Evolutionary conservation across 2,888 invertebrate species (phyloP), one percentile per base, ranked within the genome.

Genomic region (Cantharis nigra): DNA sequence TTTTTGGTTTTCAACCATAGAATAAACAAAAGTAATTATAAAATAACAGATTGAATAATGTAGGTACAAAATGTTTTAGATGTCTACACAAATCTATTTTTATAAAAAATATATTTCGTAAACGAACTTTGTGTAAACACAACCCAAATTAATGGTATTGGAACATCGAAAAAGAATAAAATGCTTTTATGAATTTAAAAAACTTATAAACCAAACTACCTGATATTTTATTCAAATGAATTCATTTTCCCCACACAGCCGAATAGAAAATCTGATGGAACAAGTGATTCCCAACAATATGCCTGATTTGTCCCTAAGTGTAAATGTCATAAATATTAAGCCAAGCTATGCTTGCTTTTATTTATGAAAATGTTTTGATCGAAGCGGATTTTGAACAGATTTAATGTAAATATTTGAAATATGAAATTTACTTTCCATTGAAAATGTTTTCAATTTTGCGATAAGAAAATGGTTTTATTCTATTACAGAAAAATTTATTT

Each of bases 191-290:
- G 18, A 23, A 67, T 9, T 67, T 67, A 9, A 67, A 67, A 67
- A 67, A 67, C 18, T 20, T 16, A 65, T 67, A 23, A 23, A 23
- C 23, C 13, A 67, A n/a, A 67, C 65, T n/a, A 67, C 23, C 26
- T 67, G 65, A 67, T 67, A 67, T 26, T 23, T 67, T 67, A 67
- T 67, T 67, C 26, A 67, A 67, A 67, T 67, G 65, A 67, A 20
- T 20, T 67, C 65, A 67, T 67, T 67, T 10, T n/a, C 65, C 20
- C 1, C 9, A 67, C 23, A 67, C 65, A 23, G 23, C 23, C 13
- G 20, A 18, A 18, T 13, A 3, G 18, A 13, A 64, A 14, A 67
- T 7, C 65, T 67, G 26, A 26, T 9, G 18, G 64, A 20, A 64
- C 16, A 64, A 64, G 18, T 18, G 13, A 49, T 49, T 49, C n/a